Evolutionary conservation across 2,113 vertebrate genomes (phyloP).

Genomic region (Toxostoma redivivum): DNA sequence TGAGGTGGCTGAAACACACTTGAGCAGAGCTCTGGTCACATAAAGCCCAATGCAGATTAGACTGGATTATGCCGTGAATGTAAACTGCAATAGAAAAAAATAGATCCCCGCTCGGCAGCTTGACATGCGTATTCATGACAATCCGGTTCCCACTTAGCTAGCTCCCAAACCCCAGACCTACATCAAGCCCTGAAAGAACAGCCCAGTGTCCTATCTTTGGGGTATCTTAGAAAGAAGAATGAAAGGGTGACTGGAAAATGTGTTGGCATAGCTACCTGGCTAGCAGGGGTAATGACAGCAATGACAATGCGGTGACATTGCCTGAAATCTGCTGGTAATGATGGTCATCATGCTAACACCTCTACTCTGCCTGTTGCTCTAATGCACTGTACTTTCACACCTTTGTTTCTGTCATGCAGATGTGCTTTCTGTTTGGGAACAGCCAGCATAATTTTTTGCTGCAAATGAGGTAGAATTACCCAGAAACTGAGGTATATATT

Average conservation of each 20-base stretch:
- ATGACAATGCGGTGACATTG: not conserved
- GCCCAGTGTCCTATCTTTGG: not conserved
- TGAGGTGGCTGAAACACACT: not conserved
- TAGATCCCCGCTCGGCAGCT: accelerated
- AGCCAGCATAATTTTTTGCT: not conserved
- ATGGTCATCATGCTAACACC: not conserved
- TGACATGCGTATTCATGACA: not conserved
- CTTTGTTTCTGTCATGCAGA: not conserved
- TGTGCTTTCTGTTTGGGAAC: not conserved
- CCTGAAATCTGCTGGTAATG: not conserved
- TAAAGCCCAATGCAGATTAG: not conserved
- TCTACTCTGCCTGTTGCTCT: not conserved
- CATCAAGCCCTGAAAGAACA: not conserved
- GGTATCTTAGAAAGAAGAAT: not conserved
- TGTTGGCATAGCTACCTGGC: not conserved
- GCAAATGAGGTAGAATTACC: not conserved
- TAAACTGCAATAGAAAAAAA: not conserved
- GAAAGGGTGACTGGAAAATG: not conserved
- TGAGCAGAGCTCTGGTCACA: not conserved
- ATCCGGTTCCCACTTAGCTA: not conserved
- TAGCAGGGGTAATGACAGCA: not conserved
- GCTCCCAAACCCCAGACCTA: not conserved
- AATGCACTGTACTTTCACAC: not conserved
- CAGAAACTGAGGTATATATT: not conserved
- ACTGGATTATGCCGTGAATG: not conserved